A percentile compares a stretch with the other conserved stretches of the same genome.
Evolutionary conservation across 2,797 vertebrate species (phyloP).

Genomic region (Tarsius wallacei): DNA sequence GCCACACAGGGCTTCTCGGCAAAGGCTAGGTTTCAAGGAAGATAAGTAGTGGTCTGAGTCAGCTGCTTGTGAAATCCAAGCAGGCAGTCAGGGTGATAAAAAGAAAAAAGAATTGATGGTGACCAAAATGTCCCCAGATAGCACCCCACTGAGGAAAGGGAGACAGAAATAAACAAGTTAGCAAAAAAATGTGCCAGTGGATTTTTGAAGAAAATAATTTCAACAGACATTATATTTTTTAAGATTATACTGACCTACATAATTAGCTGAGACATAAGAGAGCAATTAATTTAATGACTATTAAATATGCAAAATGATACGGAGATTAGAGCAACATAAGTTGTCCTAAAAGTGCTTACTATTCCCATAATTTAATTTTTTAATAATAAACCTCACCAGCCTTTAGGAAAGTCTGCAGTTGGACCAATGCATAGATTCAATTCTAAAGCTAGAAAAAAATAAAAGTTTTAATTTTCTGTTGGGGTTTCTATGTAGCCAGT

Average conservation of each 20-base stretch:
- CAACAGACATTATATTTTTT: neutral
- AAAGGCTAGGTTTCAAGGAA: conserved; percentile 62
- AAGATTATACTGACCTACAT: neutral
- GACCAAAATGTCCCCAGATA: neutral
- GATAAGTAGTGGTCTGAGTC: conserved; percentile 59
- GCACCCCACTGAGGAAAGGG: neutral
- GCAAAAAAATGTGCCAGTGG: neutral
- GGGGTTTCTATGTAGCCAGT: neutral
- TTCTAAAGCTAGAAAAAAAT: conserved; percentile 8
- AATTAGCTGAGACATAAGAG: neutral
- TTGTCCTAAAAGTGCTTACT: neutral
- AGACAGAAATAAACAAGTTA: conserved; percentile 29
- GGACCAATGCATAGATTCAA: neutral
- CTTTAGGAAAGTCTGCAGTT: neutral
- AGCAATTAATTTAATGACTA: conserved; percentile 23
- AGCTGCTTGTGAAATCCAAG: conserved; percentile 64
- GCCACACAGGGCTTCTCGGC: neutral
- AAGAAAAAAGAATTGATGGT: neutral
- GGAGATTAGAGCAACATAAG: neutral
- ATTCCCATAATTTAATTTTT: neutral
- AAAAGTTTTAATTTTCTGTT: neutral
- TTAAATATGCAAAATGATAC: neutral
- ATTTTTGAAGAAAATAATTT: neutral
- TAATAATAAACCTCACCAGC: neutral
- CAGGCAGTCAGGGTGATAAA: neutral